These are phyloP conservation scores for Apodemia zela DNA, from an alignment of 2,888 invertebrate genomes.

Conservation along the genomic window DNA sequence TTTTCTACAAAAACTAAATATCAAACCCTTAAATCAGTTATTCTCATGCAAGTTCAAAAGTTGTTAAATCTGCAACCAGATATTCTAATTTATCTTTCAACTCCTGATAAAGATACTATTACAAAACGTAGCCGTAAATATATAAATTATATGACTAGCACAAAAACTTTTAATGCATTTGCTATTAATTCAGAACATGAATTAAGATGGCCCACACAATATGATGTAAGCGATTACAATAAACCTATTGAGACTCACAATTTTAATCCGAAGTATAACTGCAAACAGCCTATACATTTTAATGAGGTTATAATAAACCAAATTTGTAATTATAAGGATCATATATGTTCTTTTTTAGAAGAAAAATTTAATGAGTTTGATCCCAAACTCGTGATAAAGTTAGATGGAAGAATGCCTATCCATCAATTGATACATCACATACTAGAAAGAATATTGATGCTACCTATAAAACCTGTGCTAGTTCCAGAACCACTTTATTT, in stretches of 20 bases:
- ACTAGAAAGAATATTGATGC: conserved; percentile 54
- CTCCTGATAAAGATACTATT: conserved; percentile 75
- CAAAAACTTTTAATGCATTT: conserved; percentile 42
- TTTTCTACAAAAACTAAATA: conserved; percentile 39
- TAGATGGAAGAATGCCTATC: conserved; percentile 77
- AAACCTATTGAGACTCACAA: conserved; percentile 41
- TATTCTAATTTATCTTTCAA: conserved; percentile 78
- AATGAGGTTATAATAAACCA: conserved; percentile 61
- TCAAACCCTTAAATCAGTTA: conserved; percentile 44
- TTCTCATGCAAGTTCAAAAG: conserved; percentile 51
- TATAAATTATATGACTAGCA: conserved; percentile 48
- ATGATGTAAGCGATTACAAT: conserved; percentile 41
- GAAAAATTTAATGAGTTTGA: conserved; percentile 72
- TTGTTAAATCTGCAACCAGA: conserved; percentile 63
- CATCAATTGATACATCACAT: conserved; percentile 73
- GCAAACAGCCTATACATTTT: conserved; percentile 69
- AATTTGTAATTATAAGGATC: conserved; percentile 70
- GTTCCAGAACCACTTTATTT: conserved; percentile 63
- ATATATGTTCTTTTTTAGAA: conserved; percentile 68
- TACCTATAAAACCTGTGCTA: conserved; percentile 52
- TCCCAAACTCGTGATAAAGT: conserved; percentile 76
- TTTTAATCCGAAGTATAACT: conserved; percentile 65
- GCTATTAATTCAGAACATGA: conserved; percentile 37
- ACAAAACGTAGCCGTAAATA: conserved; percentile 55
- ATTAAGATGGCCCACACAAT: conserved; percentile 56